These are phyloP conservation scores for Metellina segmentata DNA, from an alignment of 2,888 invertebrate species.

Conservation along the genomic window DNA sequence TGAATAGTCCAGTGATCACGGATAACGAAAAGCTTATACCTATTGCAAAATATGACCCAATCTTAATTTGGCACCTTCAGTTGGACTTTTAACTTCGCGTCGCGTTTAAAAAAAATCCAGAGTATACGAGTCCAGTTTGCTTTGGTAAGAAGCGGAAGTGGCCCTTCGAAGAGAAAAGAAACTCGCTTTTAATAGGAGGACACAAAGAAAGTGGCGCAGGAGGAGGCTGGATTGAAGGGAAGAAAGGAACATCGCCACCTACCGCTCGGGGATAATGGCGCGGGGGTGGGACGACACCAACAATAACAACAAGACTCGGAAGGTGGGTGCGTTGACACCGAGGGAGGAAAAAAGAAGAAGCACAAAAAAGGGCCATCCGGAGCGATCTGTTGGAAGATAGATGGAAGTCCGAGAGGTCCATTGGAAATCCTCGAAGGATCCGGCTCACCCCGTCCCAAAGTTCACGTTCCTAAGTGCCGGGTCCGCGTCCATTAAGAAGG, in stretches of 20 bases:
- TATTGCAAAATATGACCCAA: too few species aligned
- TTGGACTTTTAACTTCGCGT: too few species aligned
- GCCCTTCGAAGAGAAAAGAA: too few species aligned
- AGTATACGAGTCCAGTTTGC: too few species aligned
- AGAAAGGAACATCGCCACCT: slow-evolving; percentile 55
- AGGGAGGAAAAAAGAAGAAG: background rate
- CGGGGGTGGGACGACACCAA: slow-evolving; percentile 70
- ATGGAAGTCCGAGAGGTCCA: slow-evolving; percentile 5
- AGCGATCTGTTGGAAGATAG: slow-evolving; percentile 59
- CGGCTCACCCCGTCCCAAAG: slow-evolving; percentile 29
- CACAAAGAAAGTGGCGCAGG: too few species aligned
- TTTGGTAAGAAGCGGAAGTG: too few species aligned
- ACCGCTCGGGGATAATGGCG: slow-evolving; percentile 63
- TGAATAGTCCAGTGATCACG: too few species aligned
- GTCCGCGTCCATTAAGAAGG: slow-evolving; percentile 65
- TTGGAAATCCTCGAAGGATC: slow-evolving; percentile 39
- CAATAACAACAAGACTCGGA: background rate
- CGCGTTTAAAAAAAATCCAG: too few species aligned
- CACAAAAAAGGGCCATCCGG: slow-evolving; percentile 54
- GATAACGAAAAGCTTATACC: too few species aligned
- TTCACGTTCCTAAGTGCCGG: slow-evolving; percentile 54
- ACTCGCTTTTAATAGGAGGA: too few species aligned
- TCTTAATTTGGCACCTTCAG: too few species aligned
- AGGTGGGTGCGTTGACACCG: slow-evolving; percentile 74
- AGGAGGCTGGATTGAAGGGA: too few species aligned